phyloP scores from a whole-genome alignment of 2,888 invertebrate genomes.

The Electrophaes corylata region DNA sequence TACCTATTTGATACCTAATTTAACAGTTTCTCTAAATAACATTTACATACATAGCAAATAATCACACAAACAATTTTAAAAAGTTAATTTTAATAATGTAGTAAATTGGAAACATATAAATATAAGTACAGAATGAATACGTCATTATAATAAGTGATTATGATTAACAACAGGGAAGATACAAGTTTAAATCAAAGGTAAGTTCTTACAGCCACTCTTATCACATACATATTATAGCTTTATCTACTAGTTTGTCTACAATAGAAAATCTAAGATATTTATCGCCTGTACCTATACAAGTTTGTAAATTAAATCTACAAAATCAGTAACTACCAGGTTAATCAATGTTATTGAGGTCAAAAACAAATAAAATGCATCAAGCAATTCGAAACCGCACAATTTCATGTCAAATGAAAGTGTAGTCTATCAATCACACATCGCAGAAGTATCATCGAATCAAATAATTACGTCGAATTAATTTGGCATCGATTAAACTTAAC shows the following conservation, averaged over 20 bases:
- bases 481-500: conserved; percentile 78
- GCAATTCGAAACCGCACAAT: conserved; percentile 45
- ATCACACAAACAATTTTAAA: conserved; percentile 41
- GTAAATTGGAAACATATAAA: conserved; percentile 43
- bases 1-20: conserved; percentile 76
- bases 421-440: conserved; percentile 16
- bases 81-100: conserved; percentile 46
- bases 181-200: conserved; percentile 62
- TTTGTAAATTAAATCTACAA: conserved; percentile 74
- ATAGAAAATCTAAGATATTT: conserved; percentile 81
- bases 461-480: conserved; percentile 63
- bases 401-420: conserved; percentile 38
- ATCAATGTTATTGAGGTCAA: conserved; percentile 63
- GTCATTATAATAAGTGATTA: conserved; percentile 41
- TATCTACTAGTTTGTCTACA: conserved; percentile 75
- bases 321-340: conserved; percentile 60
- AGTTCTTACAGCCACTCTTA: conserved; percentile 82
- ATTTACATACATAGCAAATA: conserved; percentile 58
- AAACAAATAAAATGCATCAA: conserved; percentile 61
- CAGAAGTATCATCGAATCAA: conserved; percentile 39
- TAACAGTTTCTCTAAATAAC: conserved; percentile 51
- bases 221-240: conserved; percentile 76
- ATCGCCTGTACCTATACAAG: conserved; percentile 70
- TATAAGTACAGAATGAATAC: conserved; percentile 44
- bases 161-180: conserved; percentile 60